Evolutionary conservation across 2,113 vertebrate genomes (phyloP).

Genomic region (Hyaena hyaena): DNA sequence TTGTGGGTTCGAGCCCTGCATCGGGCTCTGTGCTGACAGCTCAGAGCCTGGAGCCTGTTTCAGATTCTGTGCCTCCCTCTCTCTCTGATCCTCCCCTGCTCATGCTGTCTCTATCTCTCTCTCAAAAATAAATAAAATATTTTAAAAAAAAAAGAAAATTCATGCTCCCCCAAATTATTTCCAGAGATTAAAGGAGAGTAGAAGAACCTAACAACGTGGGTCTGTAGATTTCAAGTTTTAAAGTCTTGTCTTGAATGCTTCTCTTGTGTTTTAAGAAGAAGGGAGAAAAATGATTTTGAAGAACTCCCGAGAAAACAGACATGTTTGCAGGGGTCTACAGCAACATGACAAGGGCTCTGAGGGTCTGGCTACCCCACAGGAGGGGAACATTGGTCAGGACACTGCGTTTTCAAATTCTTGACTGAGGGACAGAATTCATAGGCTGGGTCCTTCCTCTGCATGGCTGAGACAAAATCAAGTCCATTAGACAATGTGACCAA

Average conservation of each 20-base stretch:
- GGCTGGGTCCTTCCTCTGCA: neutral
- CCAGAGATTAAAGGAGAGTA: neutral
- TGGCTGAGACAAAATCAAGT: neutral
- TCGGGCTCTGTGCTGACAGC: too few relatives aligned
- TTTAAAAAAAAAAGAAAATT: too few relatives aligned
- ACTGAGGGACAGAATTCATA: neutral
- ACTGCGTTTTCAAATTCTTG: neutral
- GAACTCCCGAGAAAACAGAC: neutral
- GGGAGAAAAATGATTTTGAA: neutral
- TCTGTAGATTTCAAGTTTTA: neutral
- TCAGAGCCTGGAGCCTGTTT: too few relatives aligned
- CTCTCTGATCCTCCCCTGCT: too few relatives aligned
- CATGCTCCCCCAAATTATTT: neutral
- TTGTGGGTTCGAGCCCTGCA: too few relatives aligned
- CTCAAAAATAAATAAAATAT: too few relatives aligned
- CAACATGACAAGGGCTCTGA: rapidly evolving
- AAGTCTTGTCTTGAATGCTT: neutral
- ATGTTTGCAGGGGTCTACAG: neutral
- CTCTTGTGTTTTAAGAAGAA: neutral
- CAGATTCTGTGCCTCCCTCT: too few relatives aligned
- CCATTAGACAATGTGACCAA: neutral
- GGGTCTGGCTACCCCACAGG: neutral
- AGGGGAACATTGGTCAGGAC: neutral
- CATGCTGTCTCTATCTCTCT: too few relatives aligned
- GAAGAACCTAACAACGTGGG: neutral